Percentiles rank a stretch among this genome's conserved stretches.
These are phyloP conservation scores for Sinohyriopsis cumingii DNA, from an alignment of 2,888 invertebrate genomes.

Conservation along the genomic window DNA sequence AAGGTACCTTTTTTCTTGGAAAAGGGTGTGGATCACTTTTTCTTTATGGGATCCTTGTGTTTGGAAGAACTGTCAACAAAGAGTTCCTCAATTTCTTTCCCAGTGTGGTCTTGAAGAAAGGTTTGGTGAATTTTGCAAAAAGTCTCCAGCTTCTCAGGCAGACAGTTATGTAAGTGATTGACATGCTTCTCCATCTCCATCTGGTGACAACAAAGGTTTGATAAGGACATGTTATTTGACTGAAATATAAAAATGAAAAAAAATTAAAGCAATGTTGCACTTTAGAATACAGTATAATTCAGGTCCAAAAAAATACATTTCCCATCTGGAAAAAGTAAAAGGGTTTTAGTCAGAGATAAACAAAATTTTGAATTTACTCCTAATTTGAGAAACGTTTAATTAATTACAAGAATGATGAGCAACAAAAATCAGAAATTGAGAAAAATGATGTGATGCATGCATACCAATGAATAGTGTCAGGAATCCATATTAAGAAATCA, in stretches of 20 bases:
- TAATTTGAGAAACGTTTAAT: no score
- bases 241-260: constrained; percentile 14
- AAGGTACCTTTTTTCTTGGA: constrained; percentile 52
- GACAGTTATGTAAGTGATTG: constrained; percentile 68
- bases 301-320: no score
- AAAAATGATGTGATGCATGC: no score
- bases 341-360: no score
- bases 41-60: constrained; percentile 31
- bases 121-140: constrained; percentile 94
- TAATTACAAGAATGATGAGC: no score
- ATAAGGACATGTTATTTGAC: constrained; percentile 26
- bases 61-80: constrained; percentile 28
- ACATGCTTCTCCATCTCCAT: constrained; percentile 57
- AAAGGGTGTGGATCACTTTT: constrained; percentile 46
- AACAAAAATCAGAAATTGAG: no score
- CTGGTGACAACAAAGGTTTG: constrained; percentile 47
- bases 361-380: no score
- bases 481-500: no score
- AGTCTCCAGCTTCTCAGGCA: constrained; percentile 89
- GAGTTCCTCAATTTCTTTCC: constrained; percentile 80
- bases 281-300: no score
- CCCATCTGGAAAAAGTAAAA: no score
- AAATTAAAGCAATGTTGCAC: no score
- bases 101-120: constrained; percentile 89
- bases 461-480: no score